Evolutionary conservation across 1,140 invertebrate genomes (phyloP).

Genomic region (Apis cerana): DNA sequence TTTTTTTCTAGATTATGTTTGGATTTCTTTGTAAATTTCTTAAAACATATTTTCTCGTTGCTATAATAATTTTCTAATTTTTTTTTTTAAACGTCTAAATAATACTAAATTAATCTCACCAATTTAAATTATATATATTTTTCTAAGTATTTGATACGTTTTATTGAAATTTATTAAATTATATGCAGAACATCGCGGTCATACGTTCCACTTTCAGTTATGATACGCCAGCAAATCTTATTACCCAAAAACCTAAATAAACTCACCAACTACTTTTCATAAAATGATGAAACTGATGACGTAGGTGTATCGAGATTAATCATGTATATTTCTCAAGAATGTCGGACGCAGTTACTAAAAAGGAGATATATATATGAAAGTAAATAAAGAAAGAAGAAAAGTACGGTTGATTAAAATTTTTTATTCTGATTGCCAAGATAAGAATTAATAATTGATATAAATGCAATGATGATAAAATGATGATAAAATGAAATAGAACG

Average conservation of each 20-base stretch:
- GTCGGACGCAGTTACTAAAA: neutral
- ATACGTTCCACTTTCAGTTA: constrained; percentile 1
- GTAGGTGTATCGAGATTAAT: neutral
- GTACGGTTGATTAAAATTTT: too few species aligned
- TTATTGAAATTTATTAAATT: neutral
- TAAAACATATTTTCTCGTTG: neutral
- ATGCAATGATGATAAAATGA: too few species aligned
- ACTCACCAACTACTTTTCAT: neutral
- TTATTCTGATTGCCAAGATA: too few species aligned
- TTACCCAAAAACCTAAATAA: constrained; percentile 8
- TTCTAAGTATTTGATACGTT: neutral
- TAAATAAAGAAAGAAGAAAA: too few species aligned
- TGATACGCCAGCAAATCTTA: constrained; percentile 4
- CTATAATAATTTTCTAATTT: too few species aligned
- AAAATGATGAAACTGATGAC: constrained; percentile 3
- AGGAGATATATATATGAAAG: too few species aligned
- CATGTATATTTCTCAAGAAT: neutral
- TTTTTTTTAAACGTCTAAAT: too few species aligned
- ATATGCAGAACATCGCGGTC: neutral
- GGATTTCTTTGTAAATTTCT: neutral
- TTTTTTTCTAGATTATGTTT: too few species aligned
- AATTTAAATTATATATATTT: neutral
- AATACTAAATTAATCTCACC: too few species aligned
- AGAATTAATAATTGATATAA: too few species aligned
- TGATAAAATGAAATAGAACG: too few species aligned